Conservation (phyloP, 2,888 invertebrate species). For the Nasonovia ribisnigri region DNA sequence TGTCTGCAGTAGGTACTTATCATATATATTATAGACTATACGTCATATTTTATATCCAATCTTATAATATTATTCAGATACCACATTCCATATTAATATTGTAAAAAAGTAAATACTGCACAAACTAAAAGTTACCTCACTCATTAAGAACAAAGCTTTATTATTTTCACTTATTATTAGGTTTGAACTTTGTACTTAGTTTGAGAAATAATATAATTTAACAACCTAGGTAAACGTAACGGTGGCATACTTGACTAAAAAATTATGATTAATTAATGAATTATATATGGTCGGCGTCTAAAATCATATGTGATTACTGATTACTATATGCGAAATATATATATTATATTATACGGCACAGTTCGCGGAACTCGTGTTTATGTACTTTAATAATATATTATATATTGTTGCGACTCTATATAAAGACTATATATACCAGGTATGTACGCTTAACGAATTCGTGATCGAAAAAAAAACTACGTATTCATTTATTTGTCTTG, state of each 20-base stretch:
- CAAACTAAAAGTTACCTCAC: neutral
- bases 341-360: neutral
- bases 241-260: neutral
- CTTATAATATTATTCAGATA: neutral
- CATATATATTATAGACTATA: no score
- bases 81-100: neutral
- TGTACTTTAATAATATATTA: neutral
- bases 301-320: neutral
- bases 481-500: constrained; percentile 29
- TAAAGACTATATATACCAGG: neutral
- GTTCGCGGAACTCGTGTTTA: neutral
- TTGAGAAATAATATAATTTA: neutral
- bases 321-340: neutral
- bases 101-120: neutral
- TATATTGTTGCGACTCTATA: neutral
- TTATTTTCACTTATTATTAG: neutral
- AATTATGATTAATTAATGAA: neutral
- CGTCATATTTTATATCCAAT: neutral
- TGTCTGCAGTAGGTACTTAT: no score
- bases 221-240: neutral
- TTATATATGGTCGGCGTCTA: neutral
- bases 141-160: neutral
- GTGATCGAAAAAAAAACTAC: constrained; percentile 41
- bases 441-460: neutral
- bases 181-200: neutral